Evolutionary conservation across 2,113 vertebrate species (phyloP), one percentile per base, ranked within the genome.

Genomic region (Caretta caretta): DNA sequence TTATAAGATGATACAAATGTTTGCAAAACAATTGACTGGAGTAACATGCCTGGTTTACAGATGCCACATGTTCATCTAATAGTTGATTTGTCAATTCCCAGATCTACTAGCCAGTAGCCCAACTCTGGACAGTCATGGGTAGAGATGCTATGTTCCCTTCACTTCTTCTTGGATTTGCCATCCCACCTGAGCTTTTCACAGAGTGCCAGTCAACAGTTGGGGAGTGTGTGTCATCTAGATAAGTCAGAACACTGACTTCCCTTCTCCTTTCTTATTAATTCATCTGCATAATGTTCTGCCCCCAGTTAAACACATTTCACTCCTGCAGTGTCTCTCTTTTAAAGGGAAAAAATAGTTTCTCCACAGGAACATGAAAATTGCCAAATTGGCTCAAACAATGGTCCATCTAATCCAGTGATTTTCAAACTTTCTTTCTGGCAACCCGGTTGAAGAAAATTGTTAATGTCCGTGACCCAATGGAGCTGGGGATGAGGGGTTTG

Each of bases 271-370:
- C 49, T 90, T 80, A 2, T 72, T 65, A 80, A 54, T 42, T 62
- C 0, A 10, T 76, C 84, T 82, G 90, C 76, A 22, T 0, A 86
- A 93, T 84, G 80, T 1, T 8, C 19, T 88, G 93, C 51, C 72
- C 90, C 76, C 76, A 93, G 84, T 87, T 87, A 88, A 93, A 93
- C n/a, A 72, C 65, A 72, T n/a, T 72, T 72, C n/a, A 38, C n/a
- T 72, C 9, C 35, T 5, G n/a, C 65, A 22, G 5, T 5, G 8
- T 72, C 4, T 72, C 17, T 72, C 19, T 38, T 72, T 38, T n/a
- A 38, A 20, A 72, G n/a, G 59, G 35, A 94, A 88, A 46, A 10
- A 92, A 42, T 31, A 49, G 62, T 0, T 14, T 91, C 93, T 84
- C 75, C 54, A 93, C 35, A 89, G 31, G 46, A 87, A 94, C 76